These are phyloP conservation scores for Lasioglossum figueresi DNA, from an alignment of 2,888 invertebrate species.

Conservation along the genomic window DNA sequence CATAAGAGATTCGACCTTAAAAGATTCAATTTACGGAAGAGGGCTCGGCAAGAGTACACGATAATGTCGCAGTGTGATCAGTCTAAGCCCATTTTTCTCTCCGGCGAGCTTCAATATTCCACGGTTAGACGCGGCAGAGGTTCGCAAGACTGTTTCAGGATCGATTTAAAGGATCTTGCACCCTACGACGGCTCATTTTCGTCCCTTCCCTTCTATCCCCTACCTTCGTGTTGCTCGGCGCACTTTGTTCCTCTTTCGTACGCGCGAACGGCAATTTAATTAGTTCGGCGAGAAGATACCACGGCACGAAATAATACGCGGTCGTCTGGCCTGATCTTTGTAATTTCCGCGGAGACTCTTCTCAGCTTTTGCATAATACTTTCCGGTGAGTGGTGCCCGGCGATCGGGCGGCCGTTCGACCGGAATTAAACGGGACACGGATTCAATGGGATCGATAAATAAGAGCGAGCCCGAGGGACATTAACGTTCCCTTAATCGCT, in stretches of 20 bases:
- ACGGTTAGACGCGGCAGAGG: slow-evolving; percentile 15
- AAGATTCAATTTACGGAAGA: neutral
- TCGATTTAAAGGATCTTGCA: neutral
- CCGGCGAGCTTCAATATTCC: slow-evolving; percentile 23
- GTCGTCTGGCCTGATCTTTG: slow-evolving; percentile 52
- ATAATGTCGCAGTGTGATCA: neutral
- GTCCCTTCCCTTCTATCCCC: neutral
- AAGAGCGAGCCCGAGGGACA: slow-evolving; percentile 16
- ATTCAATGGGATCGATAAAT: slow-evolving; percentile 38
- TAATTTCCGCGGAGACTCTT: slow-evolving; percentile 48
- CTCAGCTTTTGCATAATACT: slow-evolving; percentile 32
- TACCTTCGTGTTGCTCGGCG: neutral
- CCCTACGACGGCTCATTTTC: neutral
- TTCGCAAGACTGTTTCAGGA: slow-evolving; percentile 11
- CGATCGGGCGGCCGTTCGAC: slow-evolving; percentile 39
- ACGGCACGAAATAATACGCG: slow-evolving; percentile 55
- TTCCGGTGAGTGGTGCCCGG: neutral
- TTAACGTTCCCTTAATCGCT: slow-evolving; percentile 25
- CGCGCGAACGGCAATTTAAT: slow-evolving; percentile 58
- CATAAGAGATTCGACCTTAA: neutral
- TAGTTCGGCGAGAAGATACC: slow-evolving; percentile 46
- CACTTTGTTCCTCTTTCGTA: neutral
- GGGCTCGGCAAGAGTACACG: neutral
- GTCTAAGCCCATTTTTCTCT: neutral
- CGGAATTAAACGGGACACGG: slow-evolving; percentile 52